phyloP scores from a whole-genome alignment of 2,797 vertebrate species.

The Melopsittacus undulatus region DNA sequence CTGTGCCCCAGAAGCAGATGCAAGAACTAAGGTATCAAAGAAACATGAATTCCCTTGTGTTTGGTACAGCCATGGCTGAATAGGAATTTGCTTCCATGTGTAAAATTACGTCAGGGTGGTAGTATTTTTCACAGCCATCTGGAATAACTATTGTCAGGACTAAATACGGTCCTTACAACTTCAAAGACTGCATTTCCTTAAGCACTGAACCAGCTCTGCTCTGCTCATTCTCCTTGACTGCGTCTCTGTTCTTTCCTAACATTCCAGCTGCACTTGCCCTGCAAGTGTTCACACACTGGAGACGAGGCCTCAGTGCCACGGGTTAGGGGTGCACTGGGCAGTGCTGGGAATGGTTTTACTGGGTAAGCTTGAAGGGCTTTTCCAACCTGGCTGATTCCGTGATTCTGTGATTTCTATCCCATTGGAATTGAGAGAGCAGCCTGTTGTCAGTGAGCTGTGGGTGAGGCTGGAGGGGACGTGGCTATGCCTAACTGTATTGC shows the following conservation, averaged over 20 bases:
- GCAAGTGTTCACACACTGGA: not conserved
- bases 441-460: fast-evolving
- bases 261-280: not conserved
- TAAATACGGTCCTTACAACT: not conserved
- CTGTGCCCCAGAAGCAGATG: not conserved
- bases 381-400: not conserved
- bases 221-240: not conserved
- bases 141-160: not conserved
- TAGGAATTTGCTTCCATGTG: not conserved
- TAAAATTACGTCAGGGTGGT: not conserved
- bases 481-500: fast-evolving
- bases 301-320: not conserved
- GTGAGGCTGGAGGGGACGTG: not conserved
- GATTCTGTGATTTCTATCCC: not conserved
- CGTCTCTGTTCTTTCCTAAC: not conserved
- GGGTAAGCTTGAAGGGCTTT: not conserved
- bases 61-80: not conserved
- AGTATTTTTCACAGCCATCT: not conserved
- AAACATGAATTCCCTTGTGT: not conserved
- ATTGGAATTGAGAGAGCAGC: not conserved
- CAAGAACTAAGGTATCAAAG: not conserved
- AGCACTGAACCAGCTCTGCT: not conserved
- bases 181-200: not conserved
- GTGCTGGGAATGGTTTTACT: not conserved
- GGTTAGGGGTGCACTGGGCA: not conserved